These are phyloP conservation scores for Calonectris borealis DNA, from an alignment of 2,113 vertebrate genomes.

Conservation along the genomic window DNA sequence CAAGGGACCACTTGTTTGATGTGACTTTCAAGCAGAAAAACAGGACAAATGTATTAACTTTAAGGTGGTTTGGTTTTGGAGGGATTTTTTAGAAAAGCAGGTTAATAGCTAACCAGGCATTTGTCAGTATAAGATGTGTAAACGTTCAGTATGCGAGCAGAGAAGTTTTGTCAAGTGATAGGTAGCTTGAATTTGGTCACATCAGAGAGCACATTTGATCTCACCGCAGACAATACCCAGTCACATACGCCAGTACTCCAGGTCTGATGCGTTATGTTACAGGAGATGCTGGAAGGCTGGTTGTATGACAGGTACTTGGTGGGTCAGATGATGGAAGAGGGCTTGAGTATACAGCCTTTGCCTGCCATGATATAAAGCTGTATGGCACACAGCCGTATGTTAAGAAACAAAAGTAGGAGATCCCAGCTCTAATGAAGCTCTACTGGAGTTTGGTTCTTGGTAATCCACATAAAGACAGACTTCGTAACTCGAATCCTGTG, in stretches of 20 bases:
- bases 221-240: neutral
- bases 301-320: neutral
- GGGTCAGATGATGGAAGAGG: neutral
- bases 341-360: neutral
- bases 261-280: neutral
- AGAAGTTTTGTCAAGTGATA: neutral
- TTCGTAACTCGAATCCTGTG: neutral
- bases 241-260: accelerated
- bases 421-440: neutral
- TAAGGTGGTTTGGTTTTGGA: neutral
- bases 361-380: neutral
- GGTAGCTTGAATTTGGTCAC: neutral
- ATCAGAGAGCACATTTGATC: neutral
- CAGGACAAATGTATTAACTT: neutral
- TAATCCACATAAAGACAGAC: neutral
- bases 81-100: neutral
- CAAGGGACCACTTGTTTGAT: neutral
- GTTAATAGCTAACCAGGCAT: neutral
- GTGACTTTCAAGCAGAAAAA: neutral
- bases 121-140: neutral
- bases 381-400: neutral
- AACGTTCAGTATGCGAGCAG: accelerated
- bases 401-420: neutral
- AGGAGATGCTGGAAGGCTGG: neutral
- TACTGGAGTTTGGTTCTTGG: neutral